Conservation (phyloP, 23 tunicate genomes). For the Botrylloides violaceus region DNA sequence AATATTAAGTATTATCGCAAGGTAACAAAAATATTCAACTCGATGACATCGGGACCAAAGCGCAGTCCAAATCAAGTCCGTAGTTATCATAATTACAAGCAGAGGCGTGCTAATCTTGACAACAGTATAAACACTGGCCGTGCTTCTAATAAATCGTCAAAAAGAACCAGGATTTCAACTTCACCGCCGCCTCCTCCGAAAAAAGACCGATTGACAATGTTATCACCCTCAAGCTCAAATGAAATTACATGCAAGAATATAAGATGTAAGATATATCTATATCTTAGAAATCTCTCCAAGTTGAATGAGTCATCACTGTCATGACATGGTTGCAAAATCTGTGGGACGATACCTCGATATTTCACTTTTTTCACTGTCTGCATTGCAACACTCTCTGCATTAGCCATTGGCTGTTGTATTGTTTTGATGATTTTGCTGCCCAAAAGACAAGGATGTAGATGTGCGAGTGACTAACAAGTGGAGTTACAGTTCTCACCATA, state of each 20-base stretch:
- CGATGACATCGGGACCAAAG: slow-evolving; percentile 4
- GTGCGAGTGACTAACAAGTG: too few species aligned
- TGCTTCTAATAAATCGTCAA: neutral
- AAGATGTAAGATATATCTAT: slow-evolving; percentile 14
- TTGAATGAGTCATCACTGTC: too few species aligned
- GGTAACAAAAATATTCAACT: neutral
- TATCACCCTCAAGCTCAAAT: neutral
- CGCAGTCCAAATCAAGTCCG: slow-evolving; percentile 1
- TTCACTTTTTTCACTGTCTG: too few species aligned
- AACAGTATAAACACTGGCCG: neutral
- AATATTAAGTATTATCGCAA: neutral
- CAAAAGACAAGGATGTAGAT: too few species aligned
- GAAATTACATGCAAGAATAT: slow-evolving; percentile 20
- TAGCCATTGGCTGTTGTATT: too few species aligned
- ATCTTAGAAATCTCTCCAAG: too few species aligned
- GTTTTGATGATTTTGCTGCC: too few species aligned
- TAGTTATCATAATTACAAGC: neutral
- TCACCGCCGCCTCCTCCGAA: neutral
- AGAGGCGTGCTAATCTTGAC: neutral
- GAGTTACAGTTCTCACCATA: too few species aligned
- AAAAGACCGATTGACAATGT: neutral
- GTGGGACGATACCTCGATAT: too few species aligned
- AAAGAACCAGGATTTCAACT: neutral
- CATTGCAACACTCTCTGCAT: too few species aligned
- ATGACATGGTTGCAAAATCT: too few species aligned